phyloP scores from a whole-genome alignment of 1,140 invertebrate species.

The Phymorhynchus buccinoides region DNA sequence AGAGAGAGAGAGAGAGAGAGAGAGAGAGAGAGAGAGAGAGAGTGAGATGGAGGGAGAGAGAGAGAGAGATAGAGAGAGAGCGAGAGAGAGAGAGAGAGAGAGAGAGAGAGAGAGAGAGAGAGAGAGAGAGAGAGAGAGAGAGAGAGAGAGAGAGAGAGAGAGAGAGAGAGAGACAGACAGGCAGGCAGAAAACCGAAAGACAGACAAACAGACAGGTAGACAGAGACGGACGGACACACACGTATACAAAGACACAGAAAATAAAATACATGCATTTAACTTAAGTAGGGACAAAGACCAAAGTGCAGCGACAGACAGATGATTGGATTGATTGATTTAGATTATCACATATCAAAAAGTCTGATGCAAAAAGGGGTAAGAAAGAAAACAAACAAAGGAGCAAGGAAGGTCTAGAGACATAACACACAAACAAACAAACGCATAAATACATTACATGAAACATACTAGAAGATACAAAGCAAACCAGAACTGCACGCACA shows the following conservation, averaged over 20 bases:
- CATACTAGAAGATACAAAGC: neutral
- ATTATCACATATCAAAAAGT: too few species aligned
- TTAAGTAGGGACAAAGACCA: too few species aligned
- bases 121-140: slow-evolving; percentile 4
- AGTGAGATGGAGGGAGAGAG: neutral
- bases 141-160: neutral
- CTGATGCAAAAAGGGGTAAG: too few species aligned
- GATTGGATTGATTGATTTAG: too few species aligned
- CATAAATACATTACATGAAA: neutral
- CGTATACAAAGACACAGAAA: too few species aligned
- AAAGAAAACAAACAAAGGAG: neutral
- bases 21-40: neutral
- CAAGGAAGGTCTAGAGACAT: neutral
- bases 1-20: neutral
- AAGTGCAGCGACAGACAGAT: too few species aligned
- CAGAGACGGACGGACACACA: too few species aligned
- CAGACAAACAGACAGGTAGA: too few species aligned
- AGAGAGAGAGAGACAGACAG: neutral
- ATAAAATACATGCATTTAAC: too few species aligned
- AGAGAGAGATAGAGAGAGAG: neutral
- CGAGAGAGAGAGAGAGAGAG: neutral
- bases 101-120: slow-evolving; percentile 11
- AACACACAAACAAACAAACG: neutral
- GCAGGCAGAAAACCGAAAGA: too few species aligned
- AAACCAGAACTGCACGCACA: too few species aligned